phyloP scores from a whole-genome alignment of 1,140 invertebrate genomes.

The Globodera ellingtonae region DNA sequence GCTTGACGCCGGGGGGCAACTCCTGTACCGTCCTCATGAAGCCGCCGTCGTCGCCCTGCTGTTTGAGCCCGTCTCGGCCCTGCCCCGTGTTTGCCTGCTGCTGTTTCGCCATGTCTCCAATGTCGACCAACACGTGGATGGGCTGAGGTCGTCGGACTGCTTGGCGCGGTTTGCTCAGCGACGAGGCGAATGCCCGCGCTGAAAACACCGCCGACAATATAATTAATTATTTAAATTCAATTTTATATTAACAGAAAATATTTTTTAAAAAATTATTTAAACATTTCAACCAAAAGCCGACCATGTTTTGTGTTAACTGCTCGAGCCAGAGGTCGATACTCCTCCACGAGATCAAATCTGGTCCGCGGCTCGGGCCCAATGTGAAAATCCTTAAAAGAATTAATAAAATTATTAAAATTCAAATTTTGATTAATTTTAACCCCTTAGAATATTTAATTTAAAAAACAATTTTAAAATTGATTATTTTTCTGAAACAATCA shows the following conservation, averaged over 20 bases:
- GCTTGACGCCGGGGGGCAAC: background rate
- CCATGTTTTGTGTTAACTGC: conserved; percentile 47
- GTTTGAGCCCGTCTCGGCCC: background rate
- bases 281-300: background rate
- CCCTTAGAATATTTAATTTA: background rate
- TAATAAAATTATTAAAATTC: background rate
- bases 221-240: conserved; percentile 18
- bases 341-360: conserved; percentile 42
- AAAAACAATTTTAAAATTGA: background rate
- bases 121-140: conserved; percentile 42
- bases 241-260: conserved; percentile 24
- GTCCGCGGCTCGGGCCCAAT: conserved; percentile 39
- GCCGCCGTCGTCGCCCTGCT: background rate
- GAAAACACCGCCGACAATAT: background rate
- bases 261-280: conserved; percentile 29
- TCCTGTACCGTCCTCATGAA: background rate
- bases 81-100: conserved; percentile 5
- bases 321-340: conserved; percentile 35
- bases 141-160: conserved; percentile 25
- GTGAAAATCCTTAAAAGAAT: conserved; percentile 35
- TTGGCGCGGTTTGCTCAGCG: conserved; percentile 29
- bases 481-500: background rate
- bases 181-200: conserved; percentile 36
- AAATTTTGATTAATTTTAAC: too few relatives aligned
- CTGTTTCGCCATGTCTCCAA: conserved; percentile 16